Base-by-base conservation (phyloP, 2,797 vertebrate species). In the Perodicticus potto region DNA sequence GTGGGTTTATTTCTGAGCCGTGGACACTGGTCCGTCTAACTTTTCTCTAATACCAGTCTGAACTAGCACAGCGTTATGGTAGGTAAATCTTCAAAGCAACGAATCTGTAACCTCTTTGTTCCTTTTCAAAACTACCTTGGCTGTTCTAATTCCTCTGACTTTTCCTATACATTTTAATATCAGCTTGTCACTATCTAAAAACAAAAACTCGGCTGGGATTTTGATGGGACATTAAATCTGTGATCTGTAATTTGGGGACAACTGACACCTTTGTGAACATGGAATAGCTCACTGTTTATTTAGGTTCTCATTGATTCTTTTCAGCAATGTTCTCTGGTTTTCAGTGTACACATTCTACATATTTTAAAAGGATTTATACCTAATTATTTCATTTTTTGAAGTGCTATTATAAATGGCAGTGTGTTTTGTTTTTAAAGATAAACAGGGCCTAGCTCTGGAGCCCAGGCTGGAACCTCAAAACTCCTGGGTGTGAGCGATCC, bases 211-310 rank as follows among this genome's bases (percentile, higher is more conserved):
- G 19, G 16, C 87, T 55, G 86, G 45, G 57, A 43, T 23, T 65
- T n/a, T 73, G 20, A 37, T 10, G 27, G 19, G 29, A 69, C 57
- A 29, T 70, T 72, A 72, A 45, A n/a, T 17, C 65, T 78, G n/a
- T 14, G 45, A 53, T 43, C 29, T 81, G 23, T 29, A 53, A 25
- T 34, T 22, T 17, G 16, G 73, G 34, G 11, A 73, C 27, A 55
- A 55, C 0, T 10, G 57, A 57, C 0, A 0, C 19, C 55, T n/a
- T 80, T n/a, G 8, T 22, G 23, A 59, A 9, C 37, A 4, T 59
- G 37, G 72, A 23, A 0, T 34, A 3, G 9, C 29, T 65, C 32
- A 49, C 53, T 13, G 19, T 32, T 59, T 53, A 40, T 7, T 9
- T 25, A 40, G 65, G 14, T 49, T n/a, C 61, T 87, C 19, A n/a